phyloP scores from a whole-genome alignment of 2,888 invertebrate species.

The Orchesella flavescens region DNA sequence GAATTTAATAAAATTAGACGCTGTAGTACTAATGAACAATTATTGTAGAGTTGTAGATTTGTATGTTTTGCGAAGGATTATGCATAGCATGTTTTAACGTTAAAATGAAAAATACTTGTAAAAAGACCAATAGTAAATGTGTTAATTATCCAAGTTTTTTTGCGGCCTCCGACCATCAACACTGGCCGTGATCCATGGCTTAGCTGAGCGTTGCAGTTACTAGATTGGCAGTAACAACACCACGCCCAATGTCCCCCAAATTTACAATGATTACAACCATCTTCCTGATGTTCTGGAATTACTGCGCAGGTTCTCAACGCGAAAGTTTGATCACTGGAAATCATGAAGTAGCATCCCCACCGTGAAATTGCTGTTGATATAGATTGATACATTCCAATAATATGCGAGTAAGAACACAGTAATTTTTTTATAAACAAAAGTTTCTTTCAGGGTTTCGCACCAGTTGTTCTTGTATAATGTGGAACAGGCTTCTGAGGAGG shows the following conservation, averaged over 20 bases:
- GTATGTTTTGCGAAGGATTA: not conserved
- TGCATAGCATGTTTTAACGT: not conserved
- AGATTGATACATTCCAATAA: not conserved
- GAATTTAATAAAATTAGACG: no score
- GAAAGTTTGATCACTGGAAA: constrained; percentile 1
- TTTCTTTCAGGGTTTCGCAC: not conserved
- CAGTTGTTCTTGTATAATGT: not conserved
- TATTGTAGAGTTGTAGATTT: no score
- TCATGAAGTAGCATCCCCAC: constrained; percentile 2
- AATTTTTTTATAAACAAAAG: not conserved
- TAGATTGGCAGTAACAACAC: constrained; percentile 3
- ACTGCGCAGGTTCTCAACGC: not conserved
- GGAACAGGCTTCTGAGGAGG: not conserved
- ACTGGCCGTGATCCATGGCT: no score
- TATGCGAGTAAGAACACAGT: not conserved
- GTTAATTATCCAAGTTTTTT: not conserved
- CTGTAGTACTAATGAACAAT: no score
- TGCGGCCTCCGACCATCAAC: not conserved
- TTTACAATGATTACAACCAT: constrained; percentile 10
- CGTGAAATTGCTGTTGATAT: not conserved
- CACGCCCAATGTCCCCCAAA: not conserved
- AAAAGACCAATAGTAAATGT: not conserved
- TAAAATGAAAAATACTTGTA: not conserved
- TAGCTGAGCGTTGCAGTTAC: not conserved
- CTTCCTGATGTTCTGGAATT: not conserved